Evolutionary conservation across 1,140 invertebrate genomes (phyloP), one percentile per base, ranked within the genome.

Genomic region (Drosophila lini): DNA sequence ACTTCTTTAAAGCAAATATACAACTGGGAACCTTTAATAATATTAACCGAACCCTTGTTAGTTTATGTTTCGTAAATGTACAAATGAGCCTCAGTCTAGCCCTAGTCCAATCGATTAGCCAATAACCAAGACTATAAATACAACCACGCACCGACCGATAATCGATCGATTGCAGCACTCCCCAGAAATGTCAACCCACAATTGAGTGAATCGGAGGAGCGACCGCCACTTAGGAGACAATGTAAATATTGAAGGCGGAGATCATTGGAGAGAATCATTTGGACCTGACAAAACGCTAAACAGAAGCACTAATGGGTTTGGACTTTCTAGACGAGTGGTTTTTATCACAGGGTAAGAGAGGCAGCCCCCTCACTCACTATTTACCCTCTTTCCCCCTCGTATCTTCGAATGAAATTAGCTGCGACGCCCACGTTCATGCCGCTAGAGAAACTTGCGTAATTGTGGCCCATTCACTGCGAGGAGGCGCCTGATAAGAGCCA

Each of bases 291-390:
- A 63, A 52, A 31, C 61, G 34, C 25, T 61, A n/a, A 28, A 64
- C 61, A 55, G 75, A 61, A 59, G 65, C 68, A 64, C 63, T 61
- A 80, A 91, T 91, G 85, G 81, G 80, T 78, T 80, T 91, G 90
- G 90, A 91, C 88, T 91, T 91, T 90, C 81, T 91, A 78, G 90
- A 91, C 73, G 90, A 91, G 78, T 91, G 90, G 90, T 91, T 91
- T 85, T 81, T 91, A 90, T 91, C 86, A 78, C 90, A 91, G 91
- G 90, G 90, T 91, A 91, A 91, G 84, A 71, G 62, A 47, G 16
- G 32, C 36, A 25, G 22, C 25, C 44, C 53, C 34, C 34, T 16
- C 10, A 45, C 52, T 19, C 19, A 38, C 36, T 38, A 2, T 38
- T n/a, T 32, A 36, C 32, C 48, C 25, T 11, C 9, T 22, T 4